Evolutionary conservation across 2,113 vertebrate species (phyloP), one percentile per base, ranked within the genome.

Genomic region (Falco punctatus): DNA sequence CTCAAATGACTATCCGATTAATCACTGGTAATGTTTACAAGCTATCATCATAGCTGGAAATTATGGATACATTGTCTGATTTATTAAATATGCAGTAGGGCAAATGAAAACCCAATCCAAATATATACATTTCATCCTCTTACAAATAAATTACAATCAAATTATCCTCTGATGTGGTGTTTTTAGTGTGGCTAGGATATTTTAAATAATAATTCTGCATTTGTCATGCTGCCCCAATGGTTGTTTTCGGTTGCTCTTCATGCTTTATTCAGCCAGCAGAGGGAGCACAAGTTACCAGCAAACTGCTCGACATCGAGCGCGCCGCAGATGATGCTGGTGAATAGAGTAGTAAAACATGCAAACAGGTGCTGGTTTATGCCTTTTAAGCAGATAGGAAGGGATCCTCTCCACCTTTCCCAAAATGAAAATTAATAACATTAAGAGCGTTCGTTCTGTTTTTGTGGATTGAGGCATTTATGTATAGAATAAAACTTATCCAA

Each of bases 1-100:
- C 40, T 97, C 70, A 94, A 92, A 79, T 75, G 32, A 80, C 86
- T 94, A 66, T 91, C 46, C 9, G 7, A 65, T 95, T 96, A 94
- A 61, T 95, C 91, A 62, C 62, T 94, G n/a, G 24, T 66, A 87
- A 54, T 94, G 69, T 97, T 97, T 97, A 82, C 73, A 87, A 95
- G 54, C 33, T 42, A 42, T 42, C 74, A n/a, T 92, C 84, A 49
- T 89, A 72, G 42, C 81, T 91, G 78, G 80, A 94, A 94, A 95
- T 94, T 70, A 86, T 80, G 70, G 91, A 69, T 91, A 85, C 19
- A 70, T 94, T 96, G 69, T 94, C 77, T 84, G 73, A 77, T 87
- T 85, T 94, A 92, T 75, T 94, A 95, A 94, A 96, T 87, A 91
- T 62, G 58, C 65, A 94, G 27, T 15, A 72, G 11, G 42, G n/a